phyloP scores from a whole-genome alignment of 1,140 invertebrate species.

The Cotesia vestalis region DNA sequence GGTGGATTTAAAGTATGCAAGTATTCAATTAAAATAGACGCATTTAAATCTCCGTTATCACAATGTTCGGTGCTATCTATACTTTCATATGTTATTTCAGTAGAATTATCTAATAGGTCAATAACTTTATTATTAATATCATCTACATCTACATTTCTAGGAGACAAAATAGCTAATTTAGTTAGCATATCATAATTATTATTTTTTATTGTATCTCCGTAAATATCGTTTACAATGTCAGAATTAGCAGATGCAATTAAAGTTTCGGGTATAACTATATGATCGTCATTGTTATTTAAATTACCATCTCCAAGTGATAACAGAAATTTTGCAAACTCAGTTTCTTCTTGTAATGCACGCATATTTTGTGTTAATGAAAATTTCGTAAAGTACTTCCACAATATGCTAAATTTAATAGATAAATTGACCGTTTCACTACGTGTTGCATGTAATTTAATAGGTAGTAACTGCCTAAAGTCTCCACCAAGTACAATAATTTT shows the following conservation, averaged over 20 bases:
- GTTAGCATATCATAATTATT: neutral
- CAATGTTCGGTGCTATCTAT: constrained; percentile 29
- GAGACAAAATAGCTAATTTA: neutral
- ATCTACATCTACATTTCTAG: constrained; percentile 32
- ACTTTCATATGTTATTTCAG: constrained; percentile 19
- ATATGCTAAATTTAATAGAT: constrained; percentile 1
- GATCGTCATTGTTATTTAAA: neutral
- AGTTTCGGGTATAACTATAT: neutral
- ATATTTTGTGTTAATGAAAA: neutral
- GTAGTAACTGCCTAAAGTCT: neutral
- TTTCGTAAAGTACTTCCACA: neutral
- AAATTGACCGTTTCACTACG: neutral
- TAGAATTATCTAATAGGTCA: constrained; percentile 15
- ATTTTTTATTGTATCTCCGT: neutral
- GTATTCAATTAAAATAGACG: constrained; percentile 27
- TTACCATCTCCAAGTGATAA: neutral
- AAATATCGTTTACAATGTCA: neutral
- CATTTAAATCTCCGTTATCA: constrained; percentile 20
- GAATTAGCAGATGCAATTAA: neutral
- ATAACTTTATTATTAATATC: constrained; percentile 41
- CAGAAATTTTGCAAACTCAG: neutral
- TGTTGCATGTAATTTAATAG: neutral
- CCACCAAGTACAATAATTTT: constrained; percentile 4
- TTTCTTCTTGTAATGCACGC: neutral
- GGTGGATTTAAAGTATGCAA: constrained; percentile 38